Evolutionary conservation across 2,113 vertebrate species (phyloP), one percentile per base, ranked within the genome.

Genomic region (Poeciliopsis turrubarensis): DNA sequence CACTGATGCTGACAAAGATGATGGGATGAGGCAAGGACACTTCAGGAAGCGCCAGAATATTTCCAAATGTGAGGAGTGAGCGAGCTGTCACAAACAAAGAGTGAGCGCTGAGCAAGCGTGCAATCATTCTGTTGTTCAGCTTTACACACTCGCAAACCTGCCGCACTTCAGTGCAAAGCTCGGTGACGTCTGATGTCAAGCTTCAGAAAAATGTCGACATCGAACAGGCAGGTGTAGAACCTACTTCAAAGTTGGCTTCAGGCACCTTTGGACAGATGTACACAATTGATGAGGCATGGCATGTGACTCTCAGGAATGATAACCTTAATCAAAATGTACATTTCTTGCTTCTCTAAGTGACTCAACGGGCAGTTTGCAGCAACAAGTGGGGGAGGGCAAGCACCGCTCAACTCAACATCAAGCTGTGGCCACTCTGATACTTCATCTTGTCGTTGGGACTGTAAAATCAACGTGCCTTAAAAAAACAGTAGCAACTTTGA

Each of bases 1-100:
- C 84, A 84, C 85, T 81, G 66, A 64, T 86, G 89, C 84, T 81
- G 85, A 91, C 87, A 87, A 57, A 87, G 78, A 88, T 84, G 82
- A 90, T 69, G 74, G 75, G 77, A 91, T 75, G 81, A 87, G 78
- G 82, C 86, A 84, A 87, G 84, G 88, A 85, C 83, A 79, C 77
- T 84, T 87, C 60, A 80, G 79, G 85, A 67, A 60, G 82, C 63
- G 83, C 66, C 69, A 68, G 62, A 82, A 83, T 78, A 82, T 78
- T 80, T 79, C 60, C 57, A 80, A 65, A 78, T 80, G 31, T 73
- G 77, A 60, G 44, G 64, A 65, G 51, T 32, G 34, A n/a, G 54
- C 67, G 47, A 86, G 65, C n/a, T 11, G 60, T 47, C 44, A 68
- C 57, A 27, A 63, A 65, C 61, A 64, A 30, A 73, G 15, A 62